Base-by-base conservation (phyloP, 92 coral and sea anemone genomes). In the Anthopleura xanthogrammica region DNA sequence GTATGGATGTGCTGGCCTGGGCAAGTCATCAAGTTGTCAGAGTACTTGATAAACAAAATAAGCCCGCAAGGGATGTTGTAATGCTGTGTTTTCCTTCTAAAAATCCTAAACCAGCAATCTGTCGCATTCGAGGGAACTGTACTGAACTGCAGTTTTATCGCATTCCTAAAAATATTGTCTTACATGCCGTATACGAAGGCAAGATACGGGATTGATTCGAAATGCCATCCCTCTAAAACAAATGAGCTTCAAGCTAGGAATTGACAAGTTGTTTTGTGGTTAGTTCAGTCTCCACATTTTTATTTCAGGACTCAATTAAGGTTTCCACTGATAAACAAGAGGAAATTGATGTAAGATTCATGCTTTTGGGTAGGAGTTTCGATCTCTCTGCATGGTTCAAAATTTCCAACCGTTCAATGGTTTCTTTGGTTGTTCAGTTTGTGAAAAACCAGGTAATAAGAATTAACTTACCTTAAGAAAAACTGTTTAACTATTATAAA, bases 371-470 rank as follows among this genome's bases (percentile, higher is more conserved):
- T 2, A 64, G 82, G 36, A 79, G 65, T 23, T 79, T 60, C 22
- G 82, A 79, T 41, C 82, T 79, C 41, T 72, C 82, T 79, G 82
- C 82, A 40, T 83, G 86, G 86, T 83, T 77, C 77, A 55, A 73
- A 56, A 74, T 43, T 80, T 55, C 56, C 79, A 73, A 42, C 86
- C 73, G 42, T 83, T 72, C 80, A 75, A 56, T 83, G 86, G 86
- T 36, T 75, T 83, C 73, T 83, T 52, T 75, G 86, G 86, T 4
- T 83, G 86, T 50, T 76, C 86, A 41, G 46, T 54, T 12, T 83
- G 80, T 74, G 50, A 52, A 50, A 57, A 52, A 57, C 72, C 71
- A 19, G 64, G 64, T 57, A 57, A 57, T 57, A 4, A 57, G 10
- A 57, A 57, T 57, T 57, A n/a, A n/a, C n/a, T n/a, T n/a, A n/a